Conservation (phyloP, 2,113 vertebrate species). For the Bos javanicus region DNA sequence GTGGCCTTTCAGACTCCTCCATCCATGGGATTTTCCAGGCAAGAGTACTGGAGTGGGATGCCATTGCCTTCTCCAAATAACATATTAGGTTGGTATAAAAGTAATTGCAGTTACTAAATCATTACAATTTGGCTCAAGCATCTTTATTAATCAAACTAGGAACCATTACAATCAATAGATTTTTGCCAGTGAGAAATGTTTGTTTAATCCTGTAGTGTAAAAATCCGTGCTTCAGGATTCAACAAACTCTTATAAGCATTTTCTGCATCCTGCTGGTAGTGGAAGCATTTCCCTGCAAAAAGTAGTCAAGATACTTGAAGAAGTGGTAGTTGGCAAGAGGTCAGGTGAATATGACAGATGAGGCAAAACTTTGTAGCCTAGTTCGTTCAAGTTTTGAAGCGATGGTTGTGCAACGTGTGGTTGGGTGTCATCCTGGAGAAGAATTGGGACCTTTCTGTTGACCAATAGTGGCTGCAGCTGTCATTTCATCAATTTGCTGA, state of each 20-base stretch:
- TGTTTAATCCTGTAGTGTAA: neutral
- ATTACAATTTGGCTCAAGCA: neutral
- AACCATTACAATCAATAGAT: neutral
- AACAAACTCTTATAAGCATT: neutral
- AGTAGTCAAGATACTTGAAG: neutral
- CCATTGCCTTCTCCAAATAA: no score
- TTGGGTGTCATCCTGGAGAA: rapidly evolving
- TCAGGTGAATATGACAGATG: neutral
- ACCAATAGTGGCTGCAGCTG: neutral
- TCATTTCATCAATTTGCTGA: neutral
- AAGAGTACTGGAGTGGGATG: no score
- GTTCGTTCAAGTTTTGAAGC: neutral
- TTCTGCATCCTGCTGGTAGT: neutral
- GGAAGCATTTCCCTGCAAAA: neutral
- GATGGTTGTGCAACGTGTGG: neutral
- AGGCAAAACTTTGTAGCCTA: neutral
- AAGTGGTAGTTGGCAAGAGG: neutral
- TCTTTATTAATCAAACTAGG: neutral
- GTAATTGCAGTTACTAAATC: neutral
- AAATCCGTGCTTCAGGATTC: neutral
- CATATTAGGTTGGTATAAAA: neutral
- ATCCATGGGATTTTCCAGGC: no score
- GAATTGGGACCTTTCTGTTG: neutral
- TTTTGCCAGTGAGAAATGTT: neutral
- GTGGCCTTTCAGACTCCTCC: no score